Evolutionary conservation across 2,113 vertebrate species (phyloP).

Genomic region (Caretta caretta): DNA sequence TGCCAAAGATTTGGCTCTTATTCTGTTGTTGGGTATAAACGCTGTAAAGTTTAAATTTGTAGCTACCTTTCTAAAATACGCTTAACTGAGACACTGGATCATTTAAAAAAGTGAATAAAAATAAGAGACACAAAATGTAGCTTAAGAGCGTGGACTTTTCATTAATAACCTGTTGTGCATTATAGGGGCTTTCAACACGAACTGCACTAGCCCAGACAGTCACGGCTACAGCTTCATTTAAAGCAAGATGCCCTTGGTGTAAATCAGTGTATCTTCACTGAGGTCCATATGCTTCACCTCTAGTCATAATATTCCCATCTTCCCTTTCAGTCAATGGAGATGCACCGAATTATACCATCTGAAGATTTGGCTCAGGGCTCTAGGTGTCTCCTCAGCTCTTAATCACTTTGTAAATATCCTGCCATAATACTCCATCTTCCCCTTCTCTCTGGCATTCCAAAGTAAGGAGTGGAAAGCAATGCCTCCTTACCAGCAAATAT

Average conservation of each 20-base stretch:
- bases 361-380: not conserved
- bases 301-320: rapidly evolving
- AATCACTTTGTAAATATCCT: not conserved
- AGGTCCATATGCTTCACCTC: not conserved
- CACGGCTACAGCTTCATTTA: conserved; percentile 50
- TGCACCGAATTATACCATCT: not conserved
- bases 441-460: not conserved
- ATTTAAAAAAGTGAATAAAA: conserved; percentile 63
- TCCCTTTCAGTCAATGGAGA: not conserved
- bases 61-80: not conserved
- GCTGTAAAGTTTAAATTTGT: conserved; percentile 6
- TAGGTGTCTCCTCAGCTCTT: not conserved
- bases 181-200: conserved; percentile 52
- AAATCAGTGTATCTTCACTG: not conserved
- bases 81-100: not conserved
- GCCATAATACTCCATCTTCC: not conserved
- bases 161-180: conserved; percentile 58
- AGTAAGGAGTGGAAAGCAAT: not conserved
- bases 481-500: not conserved
- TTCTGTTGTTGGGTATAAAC: not conserved
- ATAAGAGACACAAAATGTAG: conserved; percentile 41
- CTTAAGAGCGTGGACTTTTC: conserved; percentile 37
- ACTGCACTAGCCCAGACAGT: conserved; percentile 62
- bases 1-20: not conserved
- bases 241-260: conserved; percentile 20